These are phyloP conservation scores for Eulithis prunata DNA, from an alignment of 2,888 invertebrate genomes.

Conservation along the genomic window DNA sequence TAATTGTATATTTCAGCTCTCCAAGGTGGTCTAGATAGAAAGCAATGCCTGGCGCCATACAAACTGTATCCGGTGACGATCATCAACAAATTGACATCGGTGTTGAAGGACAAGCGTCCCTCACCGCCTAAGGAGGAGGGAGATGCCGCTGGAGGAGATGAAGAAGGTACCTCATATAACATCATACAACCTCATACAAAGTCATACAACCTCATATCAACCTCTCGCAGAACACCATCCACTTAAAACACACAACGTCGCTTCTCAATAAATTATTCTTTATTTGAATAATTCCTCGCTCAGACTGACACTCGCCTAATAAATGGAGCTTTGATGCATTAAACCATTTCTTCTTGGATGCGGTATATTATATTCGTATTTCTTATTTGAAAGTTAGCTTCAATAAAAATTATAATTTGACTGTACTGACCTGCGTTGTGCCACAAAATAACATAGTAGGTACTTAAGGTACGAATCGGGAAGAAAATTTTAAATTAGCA, in stretches of 20 bases:
- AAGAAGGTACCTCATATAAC: slow-evolving; percentile 12
- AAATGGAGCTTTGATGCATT: slow-evolving; percentile 37
- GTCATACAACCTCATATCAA: background rate
- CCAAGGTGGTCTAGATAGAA: slow-evolving; percentile 67
- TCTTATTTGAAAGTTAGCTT: too few relatives aligned
- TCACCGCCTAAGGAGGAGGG: slow-evolving; percentile 37
- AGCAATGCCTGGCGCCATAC: slow-evolving; percentile 72
- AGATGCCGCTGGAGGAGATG: slow-evolving; percentile 24
- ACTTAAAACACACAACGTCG: slow-evolving; percentile 47
- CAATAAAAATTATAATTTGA: too few relatives aligned
- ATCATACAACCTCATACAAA: too few relatives aligned
- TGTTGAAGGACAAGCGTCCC: slow-evolving; percentile 59
- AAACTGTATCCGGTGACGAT: slow-evolving; percentile 72
- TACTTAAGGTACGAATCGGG: too few relatives aligned
- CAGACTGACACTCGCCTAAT: slow-evolving; percentile 52
- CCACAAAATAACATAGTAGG: too few relatives aligned
- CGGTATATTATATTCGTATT: slow-evolving; percentile 34
- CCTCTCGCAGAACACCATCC: slow-evolving; percentile 35
- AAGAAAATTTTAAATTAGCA: too few relatives aligned
- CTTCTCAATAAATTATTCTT: slow-evolving; percentile 61
- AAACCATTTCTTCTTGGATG: slow-evolving; percentile 35
- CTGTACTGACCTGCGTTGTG: too few relatives aligned
- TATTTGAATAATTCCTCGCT: slow-evolving; percentile 71
- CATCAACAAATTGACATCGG: slow-evolving; percentile 68
- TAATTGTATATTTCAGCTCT: slow-evolving; percentile 46